Evolutionary conservation across 1,140 invertebrate species (phyloP).

Genomic region (Drosophila subobscura): DNA sequence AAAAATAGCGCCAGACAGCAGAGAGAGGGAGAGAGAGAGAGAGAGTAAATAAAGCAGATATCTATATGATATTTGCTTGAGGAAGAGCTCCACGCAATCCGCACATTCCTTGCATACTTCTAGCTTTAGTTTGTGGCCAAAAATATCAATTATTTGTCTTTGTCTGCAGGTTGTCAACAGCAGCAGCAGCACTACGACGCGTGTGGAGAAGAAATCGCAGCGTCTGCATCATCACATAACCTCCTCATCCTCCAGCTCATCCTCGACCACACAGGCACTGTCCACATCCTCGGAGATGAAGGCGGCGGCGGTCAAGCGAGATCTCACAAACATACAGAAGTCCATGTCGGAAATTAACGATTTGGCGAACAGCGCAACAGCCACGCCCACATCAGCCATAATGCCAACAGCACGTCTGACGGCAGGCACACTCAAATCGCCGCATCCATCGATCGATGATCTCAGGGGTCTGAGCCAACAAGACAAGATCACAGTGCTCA

Average conservation of each 20-base stretch:
- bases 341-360: slow-evolving; percentile 91
- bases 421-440: slow-evolving; percentile 38
- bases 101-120: slow-evolving; percentile 43
- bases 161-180: slow-evolving; percentile 79
- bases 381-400: too few species aligned
- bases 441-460: slow-evolving; percentile 77
- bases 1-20: slow-evolving; percentile 58
- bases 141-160: slow-evolving; percentile 28
- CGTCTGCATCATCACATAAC: slow-evolving; percentile 84
- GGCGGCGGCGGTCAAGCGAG: slow-evolving; percentile 89
- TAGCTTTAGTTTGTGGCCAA: slow-evolving; percentile 30
- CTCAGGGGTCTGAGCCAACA: slow-evolving; percentile 84
- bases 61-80: slow-evolving; percentile 34
- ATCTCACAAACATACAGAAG: slow-evolving; percentile 89
- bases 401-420: slow-evolving; percentile 18
- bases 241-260: slow-evolving; percentile 84
- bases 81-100: slow-evolving; percentile 7
- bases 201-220: slow-evolving; percentile 86
- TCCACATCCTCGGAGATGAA: slow-evolving; percentile 87
- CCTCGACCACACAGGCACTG: slow-evolving; percentile 75
- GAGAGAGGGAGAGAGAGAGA: neutral
- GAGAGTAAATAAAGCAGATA: neutral
- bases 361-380: slow-evolving; percentile 73
- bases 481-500: slow-evolving; percentile 84
- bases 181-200: slow-evolving; percentile 84